Base-by-base conservation (phyloP, 92 coral and sea anemone species). In the Bergia puertoricense region DNA sequence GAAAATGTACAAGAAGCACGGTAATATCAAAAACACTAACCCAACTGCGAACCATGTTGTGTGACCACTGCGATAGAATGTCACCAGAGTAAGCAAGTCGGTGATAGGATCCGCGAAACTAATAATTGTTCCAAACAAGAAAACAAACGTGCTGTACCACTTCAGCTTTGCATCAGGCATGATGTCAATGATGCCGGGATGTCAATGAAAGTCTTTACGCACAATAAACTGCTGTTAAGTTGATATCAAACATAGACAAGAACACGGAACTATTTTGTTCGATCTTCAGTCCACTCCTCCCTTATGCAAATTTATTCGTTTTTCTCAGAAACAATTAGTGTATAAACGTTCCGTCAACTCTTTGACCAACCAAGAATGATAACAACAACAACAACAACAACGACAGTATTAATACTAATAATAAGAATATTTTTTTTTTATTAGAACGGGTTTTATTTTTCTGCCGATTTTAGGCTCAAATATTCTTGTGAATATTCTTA, bases 51-150 rank as follows among this genome's bases (percentile, higher is more conserved):
- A 80, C 90, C 86, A 88, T 30, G 86, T 79, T 77, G 81, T 88
- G 45, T 88, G 85, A 43, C 82, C 90, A 18, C 8, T 38, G 51
- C 80, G 90, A 38, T 88, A 88, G 74, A 88, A 88, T 65, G 45
- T 56, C 73, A 79, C 71, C 72, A 88, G 86, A 30, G 90, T 88
- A 40, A 88, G 90, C 56, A 88, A 42, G 68, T 80, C 90, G 15
- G 86, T 88, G 67, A 88, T 30, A 3, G 90, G 90, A 22, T 88
- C 90, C 9, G 90, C 90, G 57, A 88, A 88, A 45, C 88, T 66
- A 7, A 82, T 40, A 54, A 74, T 74, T 2, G 76, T 48, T 88
- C 88, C 88, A 75, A 89, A 54, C 74, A 89, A 54, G 43, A 81
- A 48, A 11, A 81, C 2, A 20, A 80, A 48, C 22, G 69, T 74